Conservation (phyloP, 2,113 vertebrate genomes). For the Mus musculus region DNA sequence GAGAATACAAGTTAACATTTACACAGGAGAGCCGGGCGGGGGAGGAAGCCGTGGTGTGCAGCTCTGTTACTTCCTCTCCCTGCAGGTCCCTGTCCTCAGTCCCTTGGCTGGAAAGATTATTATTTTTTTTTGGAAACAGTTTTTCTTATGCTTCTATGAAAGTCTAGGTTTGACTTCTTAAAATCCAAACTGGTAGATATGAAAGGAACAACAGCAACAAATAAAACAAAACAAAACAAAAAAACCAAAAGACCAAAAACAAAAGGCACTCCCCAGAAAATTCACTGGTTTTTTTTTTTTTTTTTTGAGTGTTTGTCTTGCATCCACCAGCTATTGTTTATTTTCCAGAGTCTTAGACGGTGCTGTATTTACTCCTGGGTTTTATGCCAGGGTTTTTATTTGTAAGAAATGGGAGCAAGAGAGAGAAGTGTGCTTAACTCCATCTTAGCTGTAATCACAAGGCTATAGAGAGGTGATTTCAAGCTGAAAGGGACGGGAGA, state of each 20-base stretch:
- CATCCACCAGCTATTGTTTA: not conserved
- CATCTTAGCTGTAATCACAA: slow-evolving; percentile 25
- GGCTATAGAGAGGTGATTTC: not conserved
- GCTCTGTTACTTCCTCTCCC: not conserved
- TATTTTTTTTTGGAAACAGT: not conserved
- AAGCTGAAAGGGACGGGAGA: slow-evolving; percentile 17
- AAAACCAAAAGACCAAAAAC: not conserved
- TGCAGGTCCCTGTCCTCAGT: not conserved
- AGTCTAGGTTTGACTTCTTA: not conserved
- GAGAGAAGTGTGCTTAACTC: not conserved
- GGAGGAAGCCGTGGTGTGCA: not conserved
- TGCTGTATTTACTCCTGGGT: not conserved
- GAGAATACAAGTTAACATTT: no score
- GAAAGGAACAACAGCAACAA: not conserved
- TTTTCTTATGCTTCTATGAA: not conserved
- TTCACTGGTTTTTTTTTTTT: not conserved
- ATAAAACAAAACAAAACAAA: not conserved
- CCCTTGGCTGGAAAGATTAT: not conserved
- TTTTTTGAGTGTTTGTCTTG: not conserved
- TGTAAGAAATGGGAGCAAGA: not conserved
- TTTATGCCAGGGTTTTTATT: slow-evolving; percentile 6
- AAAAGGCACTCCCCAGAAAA: no score
- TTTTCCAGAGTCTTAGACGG: not conserved
- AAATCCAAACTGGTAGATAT: not conserved
- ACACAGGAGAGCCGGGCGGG: no score